phyloP scores from a whole-genome alignment of 2,888 invertebrate species.

The Cybosia mesomella region DNA sequence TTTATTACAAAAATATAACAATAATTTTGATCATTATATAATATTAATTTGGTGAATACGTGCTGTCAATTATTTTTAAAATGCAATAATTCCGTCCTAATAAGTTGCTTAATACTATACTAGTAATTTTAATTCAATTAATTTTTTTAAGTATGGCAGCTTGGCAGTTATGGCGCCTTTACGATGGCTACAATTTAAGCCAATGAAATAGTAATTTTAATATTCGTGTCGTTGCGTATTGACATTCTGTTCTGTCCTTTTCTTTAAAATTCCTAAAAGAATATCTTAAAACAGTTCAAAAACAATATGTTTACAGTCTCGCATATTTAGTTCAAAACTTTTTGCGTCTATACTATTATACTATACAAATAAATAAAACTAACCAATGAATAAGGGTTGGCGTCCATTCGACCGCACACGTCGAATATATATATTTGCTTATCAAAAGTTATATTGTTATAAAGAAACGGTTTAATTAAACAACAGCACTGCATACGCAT shows the following conservation, averaged over 20 bases:
- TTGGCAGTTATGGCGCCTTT: too few species aligned
- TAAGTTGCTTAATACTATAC: conserved; percentile 18
- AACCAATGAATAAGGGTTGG: not conserved
- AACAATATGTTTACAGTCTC: too few species aligned
- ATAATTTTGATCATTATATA: conserved; percentile 47
- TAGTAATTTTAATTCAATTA: conserved; percentile 6
- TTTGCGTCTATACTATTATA: not conserved
- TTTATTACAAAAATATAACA: conserved; percentile 78
- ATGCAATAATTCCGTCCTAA: conserved; percentile 20
- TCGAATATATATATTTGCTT: not conserved
- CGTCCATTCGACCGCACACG: not conserved
- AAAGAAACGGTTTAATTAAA: not conserved
- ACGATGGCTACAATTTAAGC: too few species aligned
- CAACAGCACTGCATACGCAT: not conserved
- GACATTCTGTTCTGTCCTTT: not conserved
- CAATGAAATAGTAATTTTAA: conserved; percentile 7
- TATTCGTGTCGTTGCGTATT: not conserved
- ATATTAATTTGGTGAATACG: conserved; percentile 36
- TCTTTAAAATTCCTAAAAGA: not conserved
- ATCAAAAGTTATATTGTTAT: not conserved
- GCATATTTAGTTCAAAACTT: conserved; percentile 1
- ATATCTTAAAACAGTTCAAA: not conserved
- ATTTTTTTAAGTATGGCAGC: too few species aligned
- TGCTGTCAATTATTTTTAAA: conserved; percentile 24
- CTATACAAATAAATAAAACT: not conserved